Evolutionary conservation across 2,888 invertebrate genomes (phyloP), one percentile per base, ranked within the genome.

Genomic region (Kuschelorhynchus macadamiae): DNA sequence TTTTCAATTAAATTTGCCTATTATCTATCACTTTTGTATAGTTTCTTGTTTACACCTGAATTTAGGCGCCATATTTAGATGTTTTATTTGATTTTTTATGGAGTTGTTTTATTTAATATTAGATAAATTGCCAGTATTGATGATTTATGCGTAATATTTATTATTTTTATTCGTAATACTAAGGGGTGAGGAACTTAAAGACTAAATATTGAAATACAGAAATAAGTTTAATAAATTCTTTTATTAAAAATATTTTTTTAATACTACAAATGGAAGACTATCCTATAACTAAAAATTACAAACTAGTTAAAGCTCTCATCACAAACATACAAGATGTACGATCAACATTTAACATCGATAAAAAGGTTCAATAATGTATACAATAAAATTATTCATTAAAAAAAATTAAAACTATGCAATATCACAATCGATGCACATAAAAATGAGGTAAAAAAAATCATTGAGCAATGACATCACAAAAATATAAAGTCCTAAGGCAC

Each of bases 251-350:
- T 42, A 46, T 32, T n/a, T 56, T 46, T 56, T 21, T 59, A 57
- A 55, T 42, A 52, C 69, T 70, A 25, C 7, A 25, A 71, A 57
- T 70, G 81, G 81, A 80, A 81, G 81, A 81, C 80, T 76, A 44
- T 65, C 46, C 50, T 65, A 66, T 63, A 72, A 61, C 70, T 53
- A 73, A 74, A 71, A 67, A 73, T 66, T 73, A 74, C 36, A 61
- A 7, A 46, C 57, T 80, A 67, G 17, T 67, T 80, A 81, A 81
- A 81, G 80, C 80, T 75, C 70, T 50, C 62, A 80, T 80, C 80
- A 80, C 80, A 80, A 75, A 12, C 30, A 61, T 61, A 53, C 39
- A 55, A 49, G 46, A 42, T 25, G 33, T 55, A 20, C 41, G n/a
- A 25, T 25, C 57, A 32, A 36, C 33, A 63, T 20, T n/a, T n/a